Percentiles rank a stretch among this genome's conserved stretches.
These are phyloP conservation scores for Leucoma salicis DNA, from an alignment of 2,888 invertebrate species.

Conservation along the genomic window DNA sequence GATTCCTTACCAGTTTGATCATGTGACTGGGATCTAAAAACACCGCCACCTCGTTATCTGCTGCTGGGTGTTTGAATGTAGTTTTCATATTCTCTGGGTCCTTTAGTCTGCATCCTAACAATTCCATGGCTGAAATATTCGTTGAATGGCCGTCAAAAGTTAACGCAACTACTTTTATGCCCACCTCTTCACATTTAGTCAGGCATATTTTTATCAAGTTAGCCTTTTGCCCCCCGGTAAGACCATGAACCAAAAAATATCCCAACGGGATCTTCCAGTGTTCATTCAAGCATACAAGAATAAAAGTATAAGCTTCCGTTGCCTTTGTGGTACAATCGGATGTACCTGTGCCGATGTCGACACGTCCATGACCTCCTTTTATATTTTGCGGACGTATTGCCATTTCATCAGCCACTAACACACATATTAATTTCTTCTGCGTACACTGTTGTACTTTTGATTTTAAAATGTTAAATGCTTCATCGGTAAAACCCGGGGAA, in stretches of 20 bases:
- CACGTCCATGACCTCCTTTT: slow-evolving; percentile 9
- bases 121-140: slow-evolving; percentile 12
- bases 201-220: slow-evolving; percentile 16
- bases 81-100: slow-evolving; percentile 11
- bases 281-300: slow-evolving; percentile 9
- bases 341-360: slow-evolving; percentile 6
- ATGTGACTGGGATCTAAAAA: slow-evolving; percentile 20
- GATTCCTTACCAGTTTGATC: slow-evolving; percentile 19
- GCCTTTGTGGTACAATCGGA: not conserved
- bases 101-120: slow-evolving; percentile 15
- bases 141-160: slow-evolving; percentile 20
- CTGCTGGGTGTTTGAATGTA: slow-evolving; percentile 19
- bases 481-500: slow-evolving; percentile 24
- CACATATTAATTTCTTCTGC: slow-evolving; percentile 12
- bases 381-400: slow-evolving; percentile 13
- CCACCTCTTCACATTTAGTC: slow-evolving; percentile 13
- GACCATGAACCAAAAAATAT: slow-evolving; percentile 10
- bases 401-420: slow-evolving; percentile 18
- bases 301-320: slow-evolving; percentile 10
- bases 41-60: slow-evolving; percentile 15
- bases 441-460: slow-evolving; percentile 6
- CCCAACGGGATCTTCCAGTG: slow-evolving; percentile 14
- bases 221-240: slow-evolving; percentile 4
- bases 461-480: slow-evolving; percentile 20
- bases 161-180: slow-evolving; percentile 19